A percentile compares a stretch with the other conserved stretches of the same genome.
phyloP scores from a whole-genome alignment of 2,113 vertebrate genomes.

The Perca flavescens region DNA sequence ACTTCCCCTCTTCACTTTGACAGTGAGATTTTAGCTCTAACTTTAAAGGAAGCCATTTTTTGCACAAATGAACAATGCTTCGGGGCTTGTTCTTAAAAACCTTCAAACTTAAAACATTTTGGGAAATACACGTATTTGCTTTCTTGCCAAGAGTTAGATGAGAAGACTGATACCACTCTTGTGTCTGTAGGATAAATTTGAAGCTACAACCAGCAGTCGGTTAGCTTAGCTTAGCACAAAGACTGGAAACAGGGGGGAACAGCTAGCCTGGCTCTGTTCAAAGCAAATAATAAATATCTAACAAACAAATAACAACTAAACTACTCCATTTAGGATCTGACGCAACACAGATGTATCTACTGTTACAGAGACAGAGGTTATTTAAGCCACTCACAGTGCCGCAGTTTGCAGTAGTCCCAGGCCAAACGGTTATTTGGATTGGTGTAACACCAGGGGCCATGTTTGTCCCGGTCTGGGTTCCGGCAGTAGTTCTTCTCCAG shows the following conservation, averaged over 20 bases:
- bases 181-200: not conserved
- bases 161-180: not conserved
- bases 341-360: constrained; percentile 13
- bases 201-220: not conserved
- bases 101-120: not conserved
- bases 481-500: constrained; percentile 95
- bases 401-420: constrained; percentile 97
- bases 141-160: not conserved
- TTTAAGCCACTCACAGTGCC: constrained; percentile 89
- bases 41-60: not conserved
- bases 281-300: no score
- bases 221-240: constrained; percentile 19
- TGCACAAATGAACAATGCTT: not conserved
- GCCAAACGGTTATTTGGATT: constrained; percentile 88
- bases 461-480: constrained; percentile 95
- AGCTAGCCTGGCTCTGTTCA: not conserved
- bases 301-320: not conserved
- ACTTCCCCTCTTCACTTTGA: not conserved
- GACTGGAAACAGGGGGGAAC: not conserved
- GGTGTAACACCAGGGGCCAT: constrained; percentile 98
- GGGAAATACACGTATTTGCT: not conserved
- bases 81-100: not conserved
- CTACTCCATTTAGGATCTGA: not conserved
- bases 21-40: not conserved
- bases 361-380: not conserved